Evolutionary conservation across 2,888 invertebrate genomes (phyloP), one percentile per base, ranked within the genome.

Genomic region (Boloria euphrosyne): DNA sequence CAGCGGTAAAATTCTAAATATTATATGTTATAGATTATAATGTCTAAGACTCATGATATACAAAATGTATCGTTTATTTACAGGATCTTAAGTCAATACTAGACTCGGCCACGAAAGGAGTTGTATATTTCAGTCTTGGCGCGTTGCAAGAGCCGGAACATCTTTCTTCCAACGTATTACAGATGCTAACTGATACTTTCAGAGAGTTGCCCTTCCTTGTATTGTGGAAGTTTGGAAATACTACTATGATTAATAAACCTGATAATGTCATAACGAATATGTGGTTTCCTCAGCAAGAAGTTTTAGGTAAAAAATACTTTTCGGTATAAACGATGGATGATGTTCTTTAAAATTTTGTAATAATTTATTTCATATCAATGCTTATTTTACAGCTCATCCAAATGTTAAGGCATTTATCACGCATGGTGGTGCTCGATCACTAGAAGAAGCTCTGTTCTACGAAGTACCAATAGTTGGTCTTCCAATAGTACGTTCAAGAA

Each of bases 231-330:
- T 92, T 93, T 68, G 91, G 87, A 31, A 89, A 91, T 64, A 82
- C 82, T 1, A 85, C 86, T 7, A 73, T 84, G 73, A 80, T 91
- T 14, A 84, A 86, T 38, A 83, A 85, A 68, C 84, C 93, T 18
- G 77, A 82, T 13, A 93, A 93, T 74, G 86, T 94, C 0, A 81
- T 90, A 51, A 75, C 89, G 1, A 78, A 80, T 17, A 77, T 80
- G 16, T 94, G 94, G 94, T 86, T 93, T 65, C 93, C 94, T 0
- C 94, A 94, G 71, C 91, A 93, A 73, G 90, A 93, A 77, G 69
- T 94, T 67, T 80, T 94, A 66, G 93, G 94, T 93, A 77, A 66
- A 7, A 38, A 38, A 10, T 2, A 38, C 7, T 38, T 38, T 38
- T 38, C 7, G 2, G 10, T 38, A 10, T 38, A 38, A 38, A 38